Percentiles rank a stretch among this genome's conserved stretches.
phyloP scores from a whole-genome alignment of 2,888 invertebrate genomes.

The Pachycephus smyrnensis region DNA sequence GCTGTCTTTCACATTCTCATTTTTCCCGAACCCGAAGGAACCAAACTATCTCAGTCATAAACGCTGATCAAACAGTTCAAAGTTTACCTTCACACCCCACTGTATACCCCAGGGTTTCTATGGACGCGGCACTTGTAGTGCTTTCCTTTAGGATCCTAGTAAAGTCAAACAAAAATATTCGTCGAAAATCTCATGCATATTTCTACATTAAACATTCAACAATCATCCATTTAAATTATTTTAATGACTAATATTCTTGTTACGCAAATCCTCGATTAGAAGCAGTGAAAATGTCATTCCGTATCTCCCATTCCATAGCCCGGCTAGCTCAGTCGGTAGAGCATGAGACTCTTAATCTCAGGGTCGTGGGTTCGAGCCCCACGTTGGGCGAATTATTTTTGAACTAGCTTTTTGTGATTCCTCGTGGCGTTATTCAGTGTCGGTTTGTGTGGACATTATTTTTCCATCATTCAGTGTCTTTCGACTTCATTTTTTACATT shows the following conservation, averaged over 20 bases:
- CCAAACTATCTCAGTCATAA: conserved; percentile 4
- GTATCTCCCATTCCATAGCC: conserved; percentile 22
- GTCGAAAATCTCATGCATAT: neutral
- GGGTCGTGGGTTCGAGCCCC: conserved; percentile 63
- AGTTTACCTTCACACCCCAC: conserved; percentile 3
- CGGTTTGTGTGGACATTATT: neutral
- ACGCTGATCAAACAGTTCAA: neutral
- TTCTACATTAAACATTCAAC: neutral
- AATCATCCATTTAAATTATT: neutral
- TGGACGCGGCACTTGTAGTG: neutral
- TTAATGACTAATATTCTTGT: neutral
- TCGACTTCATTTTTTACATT: neutral
- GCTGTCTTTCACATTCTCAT: conserved; percentile 1
- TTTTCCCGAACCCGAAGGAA: neutral
- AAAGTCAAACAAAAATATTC: neutral
- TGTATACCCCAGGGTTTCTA: neutral
- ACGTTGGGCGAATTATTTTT: conserved; percentile 54
- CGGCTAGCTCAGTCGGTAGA: conserved; percentile 61
- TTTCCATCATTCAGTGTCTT: neutral
- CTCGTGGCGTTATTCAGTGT: too few relatives aligned
- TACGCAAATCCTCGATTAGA: neutral
- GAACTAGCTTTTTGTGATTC: neutral
- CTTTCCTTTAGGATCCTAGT: neutral
- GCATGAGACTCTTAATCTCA: conserved; percentile 62
- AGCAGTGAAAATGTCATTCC: neutral